A percentile compares a stretch with the other conserved stretches of the same genome.
These are phyloP conservation scores for Cyrtorhinus lividipennis DNA, from an alignment of 1,140 invertebrate genomes.

Conservation along the genomic window DNA sequence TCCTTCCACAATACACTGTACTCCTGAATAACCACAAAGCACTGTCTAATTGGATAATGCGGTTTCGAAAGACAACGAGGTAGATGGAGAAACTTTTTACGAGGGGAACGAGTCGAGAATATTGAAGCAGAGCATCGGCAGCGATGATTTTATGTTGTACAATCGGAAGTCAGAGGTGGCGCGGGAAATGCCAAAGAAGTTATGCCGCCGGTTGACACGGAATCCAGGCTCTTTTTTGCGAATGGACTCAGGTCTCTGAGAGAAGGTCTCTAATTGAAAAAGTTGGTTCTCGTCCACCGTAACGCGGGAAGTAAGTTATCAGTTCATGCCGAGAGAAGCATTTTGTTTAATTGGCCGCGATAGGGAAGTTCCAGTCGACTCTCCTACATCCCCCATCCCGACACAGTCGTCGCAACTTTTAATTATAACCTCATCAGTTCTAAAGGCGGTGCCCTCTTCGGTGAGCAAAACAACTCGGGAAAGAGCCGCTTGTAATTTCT, in stretches of 20 bases:
- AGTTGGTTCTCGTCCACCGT: background rate
- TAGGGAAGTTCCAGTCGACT: background rate
- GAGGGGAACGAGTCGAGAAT: too few species aligned
- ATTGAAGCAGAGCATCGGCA: too few species aligned
- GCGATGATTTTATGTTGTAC: background rate
- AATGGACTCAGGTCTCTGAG: background rate
- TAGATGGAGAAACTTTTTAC: too few species aligned
- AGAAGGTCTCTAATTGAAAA: background rate
- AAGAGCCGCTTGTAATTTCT: too few species aligned
- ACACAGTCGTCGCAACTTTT: background rate
- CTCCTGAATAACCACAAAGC: too few species aligned
- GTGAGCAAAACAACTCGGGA: background rate
- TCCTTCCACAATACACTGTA: too few species aligned
- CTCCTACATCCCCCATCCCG: too few species aligned
- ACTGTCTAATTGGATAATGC: too few species aligned
- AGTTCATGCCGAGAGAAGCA: background rate
- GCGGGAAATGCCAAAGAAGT: too few species aligned
- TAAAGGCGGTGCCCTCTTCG: background rate
- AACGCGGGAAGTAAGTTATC: background rate
- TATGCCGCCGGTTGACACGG: background rate
- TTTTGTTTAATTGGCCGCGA: background rate
- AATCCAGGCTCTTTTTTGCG: background rate
- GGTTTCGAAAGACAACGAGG: too few species aligned
- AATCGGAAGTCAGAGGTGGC: background rate
- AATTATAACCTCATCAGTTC: background rate